Percentiles rank a stretch among this genome's conserved stretches.
phyloP scores from a whole-genome alignment of 2,888 invertebrate genomes.

The Sarcophaga caerulescens region DNA sequence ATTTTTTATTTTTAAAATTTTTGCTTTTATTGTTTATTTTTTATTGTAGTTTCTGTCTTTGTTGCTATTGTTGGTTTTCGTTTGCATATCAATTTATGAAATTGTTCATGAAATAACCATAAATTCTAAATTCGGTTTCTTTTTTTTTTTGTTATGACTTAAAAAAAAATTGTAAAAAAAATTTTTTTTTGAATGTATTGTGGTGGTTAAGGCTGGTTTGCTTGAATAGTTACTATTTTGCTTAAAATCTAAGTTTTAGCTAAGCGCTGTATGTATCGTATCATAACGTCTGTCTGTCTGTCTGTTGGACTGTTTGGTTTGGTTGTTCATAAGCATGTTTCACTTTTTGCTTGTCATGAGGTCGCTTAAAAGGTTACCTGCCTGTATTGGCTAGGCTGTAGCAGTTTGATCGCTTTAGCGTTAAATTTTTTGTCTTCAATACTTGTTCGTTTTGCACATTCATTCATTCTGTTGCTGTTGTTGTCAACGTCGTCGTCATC shows the following conservation, averaged over 20 bases:
- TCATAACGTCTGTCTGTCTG: slow-evolving; percentile 14
- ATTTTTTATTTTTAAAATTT: neutral
- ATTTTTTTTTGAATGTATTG: slow-evolving; percentile 10
- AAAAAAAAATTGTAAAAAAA: neutral
- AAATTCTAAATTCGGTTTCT: slow-evolving; percentile 70
- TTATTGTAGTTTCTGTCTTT: slow-evolving; percentile 10
- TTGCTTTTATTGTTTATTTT: slow-evolving; percentile 13
- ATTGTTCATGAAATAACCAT: slow-evolving; percentile 75
- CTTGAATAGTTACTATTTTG: slow-evolving; percentile 16
- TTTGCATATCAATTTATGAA: slow-evolving; percentile 73
- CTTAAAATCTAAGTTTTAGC: neutral
- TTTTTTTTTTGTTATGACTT: neutral
- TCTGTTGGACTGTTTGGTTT: slow-evolving; percentile 56
- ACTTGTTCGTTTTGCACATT: slow-evolving; percentile 39
- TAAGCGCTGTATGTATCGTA: neutral
- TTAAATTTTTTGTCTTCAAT: slow-evolving; percentile 54
- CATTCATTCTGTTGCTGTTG: neutral
- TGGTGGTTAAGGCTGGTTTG: slow-evolving; percentile 43
- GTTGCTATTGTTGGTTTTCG: slow-evolving; percentile 8
- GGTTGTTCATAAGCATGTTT: slow-evolving; percentile 63
- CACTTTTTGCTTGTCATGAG: slow-evolving; percentile 46
- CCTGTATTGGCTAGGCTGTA: slow-evolving; percentile 20
- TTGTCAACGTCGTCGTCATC: slow-evolving; percentile 35
- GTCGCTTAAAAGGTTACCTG: slow-evolving; percentile 64
- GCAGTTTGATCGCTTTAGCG: slow-evolving; percentile 43